A percentile compares a stretch with the other conserved stretches of the same genome.
Evolutionary conservation across 23 tunicate genomes (phyloP).

Genomic region (Halocynthia aurantium): DNA sequence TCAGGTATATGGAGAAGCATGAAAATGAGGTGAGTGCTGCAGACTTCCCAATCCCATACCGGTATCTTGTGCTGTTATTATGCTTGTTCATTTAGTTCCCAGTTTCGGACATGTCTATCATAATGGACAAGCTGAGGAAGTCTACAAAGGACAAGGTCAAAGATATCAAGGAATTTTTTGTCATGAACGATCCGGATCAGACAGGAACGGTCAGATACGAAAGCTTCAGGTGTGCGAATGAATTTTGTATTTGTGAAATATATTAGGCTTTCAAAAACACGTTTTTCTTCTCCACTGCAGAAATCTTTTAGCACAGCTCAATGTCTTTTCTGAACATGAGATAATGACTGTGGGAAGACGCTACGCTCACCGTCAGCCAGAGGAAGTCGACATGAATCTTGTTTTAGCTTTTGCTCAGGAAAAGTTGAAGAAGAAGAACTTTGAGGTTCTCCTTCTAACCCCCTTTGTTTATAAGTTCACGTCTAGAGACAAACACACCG

Average conservation of each 20-base stretch:
- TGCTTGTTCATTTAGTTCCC: slow-evolving; percentile 53
- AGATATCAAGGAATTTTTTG: slow-evolving; percentile 81
- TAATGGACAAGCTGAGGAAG: slow-evolving; percentile 60
- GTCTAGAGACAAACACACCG: too few species aligned
- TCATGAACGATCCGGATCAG: slow-evolving; percentile 62
- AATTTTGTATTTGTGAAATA: background rate
- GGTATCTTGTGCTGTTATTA: background rate
- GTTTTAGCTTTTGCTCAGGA: slow-evolving; percentile 86
- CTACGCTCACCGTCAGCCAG: slow-evolving; percentile 54
- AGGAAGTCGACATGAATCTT: slow-evolving; percentile 69
- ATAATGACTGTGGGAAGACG: slow-evolving; percentile 88
- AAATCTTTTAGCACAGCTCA: slow-evolving; percentile 54
- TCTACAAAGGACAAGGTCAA: slow-evolving; percentile 68
- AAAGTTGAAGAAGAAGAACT: slow-evolving; percentile 67
- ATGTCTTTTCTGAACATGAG: slow-evolving; percentile 83
- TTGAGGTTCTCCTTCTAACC: slow-evolving; percentile 40
- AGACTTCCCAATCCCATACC: background rate
- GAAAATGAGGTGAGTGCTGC: slow-evolving; percentile 50
- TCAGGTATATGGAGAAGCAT: slow-evolving; percentile 90
- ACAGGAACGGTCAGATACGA: slow-evolving; percentile 58
- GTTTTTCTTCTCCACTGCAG: slow-evolving; percentile 7
- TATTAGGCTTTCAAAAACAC: background rate
- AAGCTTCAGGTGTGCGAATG: slow-evolving; percentile 50
- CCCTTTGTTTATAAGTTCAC: background rate
- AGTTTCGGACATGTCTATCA: slow-evolving; percentile 44